Evolutionary conservation across 2,113 vertebrate genomes (phyloP).

Genomic region (Pelecanoides urinatrix): DNA sequence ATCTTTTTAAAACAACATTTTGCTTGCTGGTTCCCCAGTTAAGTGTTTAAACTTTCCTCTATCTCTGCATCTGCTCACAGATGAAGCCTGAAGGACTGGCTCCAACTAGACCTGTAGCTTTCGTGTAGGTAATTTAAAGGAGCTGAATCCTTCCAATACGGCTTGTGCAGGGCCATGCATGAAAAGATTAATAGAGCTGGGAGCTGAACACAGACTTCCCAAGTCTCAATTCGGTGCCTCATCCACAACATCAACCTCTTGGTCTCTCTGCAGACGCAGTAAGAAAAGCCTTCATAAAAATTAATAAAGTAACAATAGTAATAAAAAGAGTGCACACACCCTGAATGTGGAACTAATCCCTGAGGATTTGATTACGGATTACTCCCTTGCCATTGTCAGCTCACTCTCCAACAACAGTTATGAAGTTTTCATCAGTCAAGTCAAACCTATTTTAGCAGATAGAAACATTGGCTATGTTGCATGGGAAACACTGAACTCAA

Average conservation of each 20-base stretch:
- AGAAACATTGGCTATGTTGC: not conserved
- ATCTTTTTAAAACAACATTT: too few relatives aligned
- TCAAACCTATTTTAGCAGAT: not conserved
- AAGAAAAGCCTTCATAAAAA: not conserved
- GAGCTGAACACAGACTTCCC: not conserved
- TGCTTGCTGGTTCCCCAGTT: not conserved
- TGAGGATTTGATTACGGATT: not conserved
- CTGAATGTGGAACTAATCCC: not conserved
- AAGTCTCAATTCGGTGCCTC: accelerated
- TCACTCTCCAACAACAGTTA: not conserved
- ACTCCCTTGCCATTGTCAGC: not conserved
- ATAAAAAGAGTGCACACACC: not conserved
- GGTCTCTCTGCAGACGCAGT: not conserved
- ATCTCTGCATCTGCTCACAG: not conserved
- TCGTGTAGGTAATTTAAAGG: not conserved
- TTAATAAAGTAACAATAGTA: not conserved
- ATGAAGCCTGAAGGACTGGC: not conserved
- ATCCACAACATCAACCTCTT: not conserved
- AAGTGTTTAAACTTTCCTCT: not conserved
- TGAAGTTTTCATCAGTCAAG: not conserved
- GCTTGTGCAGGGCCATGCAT: not conserved
- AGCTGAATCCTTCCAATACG: not conserved
- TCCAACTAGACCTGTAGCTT: not conserved
- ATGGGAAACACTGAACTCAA: not conserved
- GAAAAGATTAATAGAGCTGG: not conserved